Conservation (phyloP, 2,797 vertebrate species). For the Molossus molossus region DNA sequence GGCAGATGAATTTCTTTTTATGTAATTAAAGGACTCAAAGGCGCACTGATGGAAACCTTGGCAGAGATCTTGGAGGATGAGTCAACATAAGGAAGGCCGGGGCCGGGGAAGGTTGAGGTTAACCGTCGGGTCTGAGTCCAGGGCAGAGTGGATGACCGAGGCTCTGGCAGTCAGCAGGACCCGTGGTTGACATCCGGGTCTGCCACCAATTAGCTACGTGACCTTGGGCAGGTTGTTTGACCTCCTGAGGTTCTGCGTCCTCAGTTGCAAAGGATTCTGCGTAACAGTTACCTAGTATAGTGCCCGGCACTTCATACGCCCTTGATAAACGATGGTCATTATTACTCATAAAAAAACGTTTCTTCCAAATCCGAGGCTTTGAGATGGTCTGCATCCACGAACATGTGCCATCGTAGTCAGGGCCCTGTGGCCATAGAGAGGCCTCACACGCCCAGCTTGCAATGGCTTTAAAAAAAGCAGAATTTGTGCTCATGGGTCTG, state of each 20-base stretch:
- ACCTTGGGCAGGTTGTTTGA: not conserved
- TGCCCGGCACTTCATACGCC: not conserved
- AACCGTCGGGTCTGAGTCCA: not conserved
- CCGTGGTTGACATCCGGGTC: not conserved
- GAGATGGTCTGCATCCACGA: not conserved
- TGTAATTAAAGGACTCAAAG: not conserved
- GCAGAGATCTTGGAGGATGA: not conserved
- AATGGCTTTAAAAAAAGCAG: not conserved
- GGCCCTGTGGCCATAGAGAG: not conserved
- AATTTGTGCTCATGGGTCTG: too few relatives aligned
- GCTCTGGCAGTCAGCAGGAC: not conserved
- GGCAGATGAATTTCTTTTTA: not conserved
- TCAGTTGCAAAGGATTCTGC: not conserved
- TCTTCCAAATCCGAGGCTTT: not conserved
- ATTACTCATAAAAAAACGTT: not conserved
- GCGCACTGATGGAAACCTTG: not conserved
- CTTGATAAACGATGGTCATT: not conserved
- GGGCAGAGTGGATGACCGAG: accelerated
- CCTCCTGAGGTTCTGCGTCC: not conserved
- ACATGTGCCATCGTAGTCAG: not conserved
- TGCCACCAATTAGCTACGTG: not conserved
- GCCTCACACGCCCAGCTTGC: not conserved
- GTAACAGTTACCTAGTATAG: not conserved
- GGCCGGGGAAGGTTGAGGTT: not conserved
- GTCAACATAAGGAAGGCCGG: not conserved